Evolutionary conservation across 2,888 invertebrate species (phyloP).

Genomic region (Thereva nobilitata): DNA sequence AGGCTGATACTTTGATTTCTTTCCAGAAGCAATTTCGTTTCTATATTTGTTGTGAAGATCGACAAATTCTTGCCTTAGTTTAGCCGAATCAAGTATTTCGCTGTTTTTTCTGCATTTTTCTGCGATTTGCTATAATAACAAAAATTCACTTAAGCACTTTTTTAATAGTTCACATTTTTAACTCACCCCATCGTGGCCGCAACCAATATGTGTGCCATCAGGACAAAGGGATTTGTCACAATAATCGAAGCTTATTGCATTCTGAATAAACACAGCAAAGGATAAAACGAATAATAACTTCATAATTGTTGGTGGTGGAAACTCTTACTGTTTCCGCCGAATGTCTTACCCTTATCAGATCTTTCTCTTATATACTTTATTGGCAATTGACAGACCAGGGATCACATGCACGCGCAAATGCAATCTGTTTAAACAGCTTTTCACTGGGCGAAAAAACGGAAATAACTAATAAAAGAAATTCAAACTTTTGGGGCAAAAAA

Average conservation of each 20-base stretch:
- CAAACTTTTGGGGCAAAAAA: too few relatives aligned
- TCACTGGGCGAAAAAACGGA: too few relatives aligned
- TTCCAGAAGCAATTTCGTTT: constrained; percentile 12
- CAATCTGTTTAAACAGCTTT: too few relatives aligned
- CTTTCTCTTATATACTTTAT: too few relatives aligned
- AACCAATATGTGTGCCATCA: constrained; percentile 1
- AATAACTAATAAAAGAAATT: too few relatives aligned
- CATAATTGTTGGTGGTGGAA: too few relatives aligned
- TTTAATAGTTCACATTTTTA: not conserved
- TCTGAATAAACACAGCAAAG: too few relatives aligned
- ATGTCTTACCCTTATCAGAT: too few relatives aligned
- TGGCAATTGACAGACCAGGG: too few relatives aligned
- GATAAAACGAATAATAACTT: too few relatives aligned
- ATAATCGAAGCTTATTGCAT: not conserved
- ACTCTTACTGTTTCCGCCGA: too few relatives aligned
- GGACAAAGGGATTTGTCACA: not conserved
- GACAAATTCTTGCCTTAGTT: not conserved
- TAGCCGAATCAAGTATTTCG: not conserved
- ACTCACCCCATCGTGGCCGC: constrained; percentile 4
- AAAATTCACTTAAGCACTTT: not conserved
- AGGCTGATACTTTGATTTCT: not conserved
- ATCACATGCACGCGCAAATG: too few relatives aligned
- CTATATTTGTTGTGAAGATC: constrained; percentile 5
- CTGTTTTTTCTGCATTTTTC: not conserved
- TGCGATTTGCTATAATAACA: not conserved